phyloP scores from a whole-genome alignment of 2,888 invertebrate species.

The Blastobasis lacticolella region DNA sequence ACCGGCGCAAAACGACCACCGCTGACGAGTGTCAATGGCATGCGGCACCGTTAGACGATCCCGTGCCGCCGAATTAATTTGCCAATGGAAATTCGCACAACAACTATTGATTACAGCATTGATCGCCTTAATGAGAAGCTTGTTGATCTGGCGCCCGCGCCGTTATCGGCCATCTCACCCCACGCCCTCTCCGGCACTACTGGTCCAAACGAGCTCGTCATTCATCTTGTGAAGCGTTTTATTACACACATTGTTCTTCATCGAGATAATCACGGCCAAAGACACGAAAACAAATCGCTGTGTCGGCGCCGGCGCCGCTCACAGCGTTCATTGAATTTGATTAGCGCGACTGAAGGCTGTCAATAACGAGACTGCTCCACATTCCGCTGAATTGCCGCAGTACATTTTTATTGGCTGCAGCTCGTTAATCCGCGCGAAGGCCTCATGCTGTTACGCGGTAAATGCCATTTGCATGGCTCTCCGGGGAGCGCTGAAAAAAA shows the following conservation, averaged over 20 bases:
- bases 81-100: constrained; percentile 59
- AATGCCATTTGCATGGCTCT: constrained; percentile 53
- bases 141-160: constrained; percentile 45
- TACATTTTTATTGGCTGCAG: constrained; percentile 40
- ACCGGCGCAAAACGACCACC: constrained; percentile 36
- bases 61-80: constrained; percentile 69
- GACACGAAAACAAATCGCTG: constrained; percentile 40
- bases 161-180: constrained; percentile 55
- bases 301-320: constrained; percentile 22
- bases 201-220: constrained; percentile 23
- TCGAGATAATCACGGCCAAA: constrained; percentile 49
- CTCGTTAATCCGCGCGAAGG: constrained; percentile 46
- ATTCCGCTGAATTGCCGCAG: constrained; percentile 25
- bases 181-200: constrained; percentile 34
- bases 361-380: constrained; percentile 37
- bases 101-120: constrained; percentile 57
- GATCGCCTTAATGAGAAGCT: constrained; percentile 61
- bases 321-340: constrained; percentile 29
- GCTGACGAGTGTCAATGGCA: constrained; percentile 71
- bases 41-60: constrained; percentile 68
- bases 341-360: constrained; percentile 32
- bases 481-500: constrained; percentile 32
- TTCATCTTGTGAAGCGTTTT: constrained; percentile 19
- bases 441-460: constrained; percentile 47
- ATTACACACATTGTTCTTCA: constrained; percentile 40